phyloP scores from a whole-genome alignment of 2,888 invertebrate genomes.

The Bombylius major region DNA sequence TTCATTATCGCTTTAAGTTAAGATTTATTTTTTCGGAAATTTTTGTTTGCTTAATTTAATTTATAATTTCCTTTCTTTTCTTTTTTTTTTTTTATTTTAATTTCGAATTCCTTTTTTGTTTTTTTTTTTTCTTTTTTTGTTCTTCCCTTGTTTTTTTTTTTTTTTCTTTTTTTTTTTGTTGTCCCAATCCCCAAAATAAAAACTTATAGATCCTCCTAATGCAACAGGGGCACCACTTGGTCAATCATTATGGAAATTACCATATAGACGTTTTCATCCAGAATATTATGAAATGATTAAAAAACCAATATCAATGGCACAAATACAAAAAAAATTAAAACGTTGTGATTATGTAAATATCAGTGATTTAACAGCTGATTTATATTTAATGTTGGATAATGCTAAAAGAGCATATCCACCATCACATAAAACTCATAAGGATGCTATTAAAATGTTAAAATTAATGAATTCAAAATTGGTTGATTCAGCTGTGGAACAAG shows the following conservation, averaged over 20 bases:
- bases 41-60: not conserved
- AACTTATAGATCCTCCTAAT: slow-evolving; percentile 31
- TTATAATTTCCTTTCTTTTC: not conserved
- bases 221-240: slow-evolving; percentile 64
- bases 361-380: slow-evolving; percentile 81
- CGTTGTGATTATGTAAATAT: slow-evolving; percentile 71
- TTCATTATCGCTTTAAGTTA: no score
- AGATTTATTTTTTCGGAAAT: no score
- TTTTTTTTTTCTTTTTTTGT: slow-evolving; percentile 2
- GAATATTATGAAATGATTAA: slow-evolving; percentile 97
- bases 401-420: slow-evolving; percentile 81
- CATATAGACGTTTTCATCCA: slow-evolving; percentile 81
- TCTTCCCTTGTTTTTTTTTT: slow-evolving; percentile 12
- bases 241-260: slow-evolving; percentile 88
- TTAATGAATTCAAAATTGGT: slow-evolving; percentile 66
- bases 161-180: slow-evolving; percentile 13
- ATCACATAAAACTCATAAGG: slow-evolving; percentile 68
- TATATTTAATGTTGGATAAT: slow-evolving; percentile 95
- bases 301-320: slow-evolving; percentile 85
- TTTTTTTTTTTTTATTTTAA: not conserved
- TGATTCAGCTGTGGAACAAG: slow-evolving; percentile 30
- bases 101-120: not conserved
- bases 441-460: slow-evolving; percentile 73
- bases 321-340: slow-evolving; percentile 75
- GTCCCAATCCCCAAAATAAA: slow-evolving; percentile 3